Evolutionary conservation across 2,888 invertebrate genomes (phyloP).

Genomic region (Acanthopleura granulata): DNA sequence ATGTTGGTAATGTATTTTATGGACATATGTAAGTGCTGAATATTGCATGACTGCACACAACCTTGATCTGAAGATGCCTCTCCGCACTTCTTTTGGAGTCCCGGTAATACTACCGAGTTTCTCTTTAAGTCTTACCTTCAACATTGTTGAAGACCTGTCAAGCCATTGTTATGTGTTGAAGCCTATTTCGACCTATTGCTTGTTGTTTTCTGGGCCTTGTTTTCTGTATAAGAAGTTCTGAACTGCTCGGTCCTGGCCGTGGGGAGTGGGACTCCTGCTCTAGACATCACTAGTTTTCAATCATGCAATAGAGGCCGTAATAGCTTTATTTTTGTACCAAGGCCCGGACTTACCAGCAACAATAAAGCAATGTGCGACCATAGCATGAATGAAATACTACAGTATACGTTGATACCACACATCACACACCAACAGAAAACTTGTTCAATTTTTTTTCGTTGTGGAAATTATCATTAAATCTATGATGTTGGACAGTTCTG

Average conservation of each 20-base stretch:
- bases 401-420: constrained; percentile 10
- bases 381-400: constrained; percentile 7
- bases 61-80: no score
- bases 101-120: not conserved
- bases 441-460: constrained; percentile 16
- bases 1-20: constrained; percentile 17
- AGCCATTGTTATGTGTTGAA: not conserved
- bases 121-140: no score
- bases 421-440: constrained; percentile 10
- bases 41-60: constrained; percentile 7
- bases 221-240: not conserved
- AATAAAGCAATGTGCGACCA: not conserved
- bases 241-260: not conserved
- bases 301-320: constrained; percentile 3
- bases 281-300: constrained; percentile 11
- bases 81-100: no score
- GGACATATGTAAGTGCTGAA: constrained; percentile 8
- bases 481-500: constrained; percentile 13
- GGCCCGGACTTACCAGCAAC: constrained; percentile 2
- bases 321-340: constrained; percentile 18
- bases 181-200: not conserved
- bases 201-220: constrained; percentile 10
- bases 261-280: not conserved
- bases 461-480: constrained; percentile 20
- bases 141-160: not conserved